Evolutionary conservation across 2,113 vertebrate species (phyloP), one percentile per base, ranked within the genome.

Genomic region (Empidonax traillii): DNA sequence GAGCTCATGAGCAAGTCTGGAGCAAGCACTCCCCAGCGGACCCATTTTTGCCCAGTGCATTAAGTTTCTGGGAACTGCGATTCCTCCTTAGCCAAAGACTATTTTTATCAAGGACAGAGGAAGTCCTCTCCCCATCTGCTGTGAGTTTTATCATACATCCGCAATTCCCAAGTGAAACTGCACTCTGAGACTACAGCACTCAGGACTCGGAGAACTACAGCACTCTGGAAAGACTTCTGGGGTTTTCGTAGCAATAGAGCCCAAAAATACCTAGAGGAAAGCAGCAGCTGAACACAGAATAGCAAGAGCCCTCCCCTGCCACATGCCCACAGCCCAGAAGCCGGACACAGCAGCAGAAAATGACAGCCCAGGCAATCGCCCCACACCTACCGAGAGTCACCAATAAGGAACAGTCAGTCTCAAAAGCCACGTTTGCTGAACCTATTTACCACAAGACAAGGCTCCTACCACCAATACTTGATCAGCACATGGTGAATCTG

Each of bases 281-380:
- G 68, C n/a, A 43, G 56, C 14, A 0, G 0, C 25, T 33, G 31
- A 81, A 47, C 0, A 0, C 22, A 44, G 49, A 33, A 8, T 0
- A 47, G 10, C 3, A 5, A 55, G 30, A 75, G 28, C 31, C 51
- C 47, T 85, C 35, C 43, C 9, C 2, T 49, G 28, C 25, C 71
- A 28, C 1, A 0, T 10, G 69, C 53, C 39, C 13, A 31, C 28
- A 16, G 27, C 56, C 33, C 55, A 67, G 35, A 37, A 28, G 24
- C 9, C 28, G 43, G 24, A 46, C 0, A 1, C 27, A 39, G 53
- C 47, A 49, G 53, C 47, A 49, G 49, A 41, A 73, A 21, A 9
- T 15, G 28, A 37, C n/a, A 59, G 56, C 9, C 47, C 37, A 63
- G 19, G 18, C 15, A 76, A 41, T 3, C 1, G 1, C 0, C 0